Percentiles rank a stretch among this genome's conserved stretches.
These are phyloP conservation scores for Microcebus griseorufus DNA, from an alignment of 2,113 vertebrate species.

Conservation along the genomic window DNA sequence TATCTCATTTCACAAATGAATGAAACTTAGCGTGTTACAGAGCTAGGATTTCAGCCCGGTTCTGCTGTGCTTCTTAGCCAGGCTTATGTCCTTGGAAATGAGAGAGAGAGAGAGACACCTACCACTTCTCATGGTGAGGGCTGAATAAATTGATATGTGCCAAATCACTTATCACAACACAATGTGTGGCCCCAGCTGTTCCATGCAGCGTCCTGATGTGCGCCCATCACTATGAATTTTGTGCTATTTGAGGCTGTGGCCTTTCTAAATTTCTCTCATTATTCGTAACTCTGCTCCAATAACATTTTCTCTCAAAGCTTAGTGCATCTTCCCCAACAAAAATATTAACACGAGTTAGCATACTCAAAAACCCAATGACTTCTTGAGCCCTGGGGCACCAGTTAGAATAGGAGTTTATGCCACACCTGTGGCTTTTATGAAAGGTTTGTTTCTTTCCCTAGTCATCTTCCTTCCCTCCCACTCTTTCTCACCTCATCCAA, in stretches of 20 bases:
- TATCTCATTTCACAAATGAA: not conserved
- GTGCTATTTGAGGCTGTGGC: not conserved
- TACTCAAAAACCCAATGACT: not conserved
- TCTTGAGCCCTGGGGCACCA: not conserved
- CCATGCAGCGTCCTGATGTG: not conserved
- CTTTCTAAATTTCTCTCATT: not conserved
- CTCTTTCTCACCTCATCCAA: constrained; percentile 41
- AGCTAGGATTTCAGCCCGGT: not conserved
- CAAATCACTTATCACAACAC: not conserved
- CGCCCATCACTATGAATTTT: not conserved
- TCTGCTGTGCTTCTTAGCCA: not conserved
- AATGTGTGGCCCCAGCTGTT: not conserved
- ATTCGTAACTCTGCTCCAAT: not conserved
- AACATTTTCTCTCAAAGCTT: constrained; percentile 10
- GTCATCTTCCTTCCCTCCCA: not conserved
- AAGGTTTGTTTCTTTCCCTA: not conserved
- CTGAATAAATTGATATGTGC: not conserved
- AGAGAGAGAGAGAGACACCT: not conserved
- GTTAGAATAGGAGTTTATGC: not conserved
- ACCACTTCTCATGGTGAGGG: not conserved
- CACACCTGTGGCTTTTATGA: not conserved
- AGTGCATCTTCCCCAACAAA: constrained; percentile 30
- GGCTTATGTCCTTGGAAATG: not conserved
- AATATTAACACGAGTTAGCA: constrained; percentile 34
- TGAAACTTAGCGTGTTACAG: not conserved